Base-by-base conservation (phyloP, 2,797 vertebrate species). In the Propithecus deckenii region DNA sequence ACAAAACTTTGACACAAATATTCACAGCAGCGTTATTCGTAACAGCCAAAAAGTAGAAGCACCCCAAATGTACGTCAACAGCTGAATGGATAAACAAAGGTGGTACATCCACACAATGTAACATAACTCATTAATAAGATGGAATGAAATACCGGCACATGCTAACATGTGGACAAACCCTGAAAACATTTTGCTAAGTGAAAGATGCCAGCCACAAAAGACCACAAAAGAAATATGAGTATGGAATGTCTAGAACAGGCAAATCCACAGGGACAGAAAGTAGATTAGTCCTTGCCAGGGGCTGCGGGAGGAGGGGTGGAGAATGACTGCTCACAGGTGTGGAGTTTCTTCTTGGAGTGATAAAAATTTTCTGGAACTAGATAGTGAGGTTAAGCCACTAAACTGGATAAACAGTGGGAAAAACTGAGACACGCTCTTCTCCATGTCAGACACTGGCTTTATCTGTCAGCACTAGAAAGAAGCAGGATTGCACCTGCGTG, bases 271-370 rank as follows among this genome's bases (percentile, higher is more conserved):
- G 6, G 17, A 20, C 12, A 10, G 32, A 23, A 11, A 17, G 55
- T 14, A 1, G 38, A 5, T 8, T 0, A 10, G 69, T 0, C 6
- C 28, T 2, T 0, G 79, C 59, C 32, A 38, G 79, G 48, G 41
- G 75, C 7, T 0, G 20, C 32, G 61, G 2, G 13, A 13, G 30
- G 5, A n/a, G 57, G 25, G 17, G 1, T 5, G 5, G 28, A 8
- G 10, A 23, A 28, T 0, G 41, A 10, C 4, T 5, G 30, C 80
- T n/a, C 1, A 0, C 0, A 7, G 46, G 41, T 0, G 0, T 0
- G 0, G 5, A 46, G 28, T 7, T 63, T 90, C 43, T 15, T 50
- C 25, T 5, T 4, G 0, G 7, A 67, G 61, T 7, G 11, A n/a
- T 7, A 22, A 48, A 50, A 32, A 25, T 41, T 43, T 76, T 63